Evolutionary conservation across 2,888 invertebrate species (phyloP), one percentile per base, ranked within the genome.

Genomic region (Pyralis farinalis): DNA sequence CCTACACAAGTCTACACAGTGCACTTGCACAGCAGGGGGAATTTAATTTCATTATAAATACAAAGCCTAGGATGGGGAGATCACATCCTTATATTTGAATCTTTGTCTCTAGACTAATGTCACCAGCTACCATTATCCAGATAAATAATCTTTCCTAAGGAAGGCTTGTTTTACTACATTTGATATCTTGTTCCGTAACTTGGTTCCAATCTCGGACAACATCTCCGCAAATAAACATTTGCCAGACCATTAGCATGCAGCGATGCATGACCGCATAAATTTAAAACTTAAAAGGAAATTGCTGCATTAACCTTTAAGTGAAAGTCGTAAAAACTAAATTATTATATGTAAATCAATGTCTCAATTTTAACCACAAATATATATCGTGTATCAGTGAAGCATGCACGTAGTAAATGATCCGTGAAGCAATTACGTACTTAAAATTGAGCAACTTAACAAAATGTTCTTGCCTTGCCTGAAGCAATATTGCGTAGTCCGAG

Each of bases 341-440:
- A 39, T 40, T 42, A 37, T 31, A 46, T 43, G 46, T 60, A 50
- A 63, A 67, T 70, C 68, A 69, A 70, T 69, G 71, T 71, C 72
- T 71, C 55, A 63, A 74, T 74, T 67, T 58, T 59, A 65, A 69
- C 60, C 54, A 63, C 58, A 58, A 46, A 55, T 50, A 58, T 54
- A 49, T 63, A 72, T 70, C 63, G 69, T 64, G 63, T 70, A 49
- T 52, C 61, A 71, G 40, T 68, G 72, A 57, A 58, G 62, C 70
- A 66, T 54, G 57, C 59, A 58, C 58, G 53, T 54, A 64, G 44
- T 56, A 67, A 76, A 73, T 73, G 73, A 72, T 66, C 63, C 69
- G 68, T 50, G 54, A 64, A 72, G 51, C 49, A 66, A 59, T 71
- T 55, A 55, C 58, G 61, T 57, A 47, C 44, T 43, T 44, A 46